Evolutionary conservation across 1,140 invertebrate genomes (phyloP), one percentile per base, ranked within the genome.

Genomic region (Papilio polytes): DNA sequence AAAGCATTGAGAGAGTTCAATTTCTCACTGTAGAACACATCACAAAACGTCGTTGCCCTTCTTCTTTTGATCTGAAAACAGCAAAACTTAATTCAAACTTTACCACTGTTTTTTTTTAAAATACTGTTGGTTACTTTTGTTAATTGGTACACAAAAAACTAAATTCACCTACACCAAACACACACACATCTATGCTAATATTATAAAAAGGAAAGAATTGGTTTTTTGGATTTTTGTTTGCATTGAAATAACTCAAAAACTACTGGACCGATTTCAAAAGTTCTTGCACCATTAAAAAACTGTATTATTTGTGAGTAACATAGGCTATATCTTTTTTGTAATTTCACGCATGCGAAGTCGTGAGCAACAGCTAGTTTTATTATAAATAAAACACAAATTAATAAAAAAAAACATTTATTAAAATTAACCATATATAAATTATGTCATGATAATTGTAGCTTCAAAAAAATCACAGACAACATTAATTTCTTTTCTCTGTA

Each of bases 401-500:
- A 63, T 36, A 78, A 63, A 78, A 51, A 76, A 77, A 77, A 66
- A 78, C 77, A 78, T 78, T 78, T 78, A 78, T 78, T 78, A 78
- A 78, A 78, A 78, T 78, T 63, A 78, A 44, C 31, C 31, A 44
- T 59, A 74, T 63, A 78, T 70, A 82, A 78, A 80, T 74, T 79
- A 80, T 77, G 26, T 84, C 80, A 81, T 84, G 80, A 82, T 82
- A 77, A 80, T 78, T 70, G 70, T 80, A 77, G 66, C 76, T 59
- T 74, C 46, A 56, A 53, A 81, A n/a, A 76, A 82, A 84, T 84
- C 83, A 82, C 81, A 84, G 77, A 83, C 80, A 80, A 73, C 78
- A 70, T 22, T 41, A 59, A 76, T 46, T 79, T 46, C 36, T 26
- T 63, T 31, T 13, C 56, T 41, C 53, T 78, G 36, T 78, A 78